Conservation (phyloP, 2,797 vertebrate species). For the Allobates femoralis region DNA sequence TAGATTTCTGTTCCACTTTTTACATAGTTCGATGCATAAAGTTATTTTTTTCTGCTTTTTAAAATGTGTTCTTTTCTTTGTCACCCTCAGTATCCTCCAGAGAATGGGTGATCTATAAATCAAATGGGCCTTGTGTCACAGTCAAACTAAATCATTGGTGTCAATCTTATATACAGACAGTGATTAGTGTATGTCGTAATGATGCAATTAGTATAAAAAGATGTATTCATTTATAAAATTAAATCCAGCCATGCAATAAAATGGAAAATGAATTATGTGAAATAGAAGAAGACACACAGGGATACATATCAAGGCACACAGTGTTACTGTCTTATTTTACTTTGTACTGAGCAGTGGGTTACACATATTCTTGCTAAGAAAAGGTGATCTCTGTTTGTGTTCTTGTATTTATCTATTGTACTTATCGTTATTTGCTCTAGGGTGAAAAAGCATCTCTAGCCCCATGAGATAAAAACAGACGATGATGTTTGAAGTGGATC, state of each 20-base stretch:
- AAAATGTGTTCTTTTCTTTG: background rate
- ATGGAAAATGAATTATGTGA: background rate
- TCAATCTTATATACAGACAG: constrained; percentile 1
- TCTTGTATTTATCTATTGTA: background rate
- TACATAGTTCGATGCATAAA: background rate
- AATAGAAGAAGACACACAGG: background rate
- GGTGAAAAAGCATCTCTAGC: background rate
- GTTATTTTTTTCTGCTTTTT: background rate
- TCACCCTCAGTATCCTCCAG: background rate
- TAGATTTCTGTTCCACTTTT: background rate
- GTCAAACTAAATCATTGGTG: constrained; percentile 23
- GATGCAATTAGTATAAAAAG: constrained; percentile 40
- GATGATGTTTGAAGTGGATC: background rate
- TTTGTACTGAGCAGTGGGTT: background rate
- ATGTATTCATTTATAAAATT: background rate
- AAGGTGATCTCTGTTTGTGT: background rate
- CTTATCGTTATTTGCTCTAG: background rate
- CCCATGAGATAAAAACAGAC: background rate
- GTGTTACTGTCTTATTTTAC: background rate
- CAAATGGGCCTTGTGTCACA: background rate
- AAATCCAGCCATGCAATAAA: background rate
- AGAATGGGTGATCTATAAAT: constrained; percentile 30
- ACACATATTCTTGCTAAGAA: background rate
- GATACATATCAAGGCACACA: background rate
- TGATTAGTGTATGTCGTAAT: constrained; percentile 9